Conservation (phyloP, 2,113 vertebrate species). For the Boulengeromyrus knoepffleri region DNA sequence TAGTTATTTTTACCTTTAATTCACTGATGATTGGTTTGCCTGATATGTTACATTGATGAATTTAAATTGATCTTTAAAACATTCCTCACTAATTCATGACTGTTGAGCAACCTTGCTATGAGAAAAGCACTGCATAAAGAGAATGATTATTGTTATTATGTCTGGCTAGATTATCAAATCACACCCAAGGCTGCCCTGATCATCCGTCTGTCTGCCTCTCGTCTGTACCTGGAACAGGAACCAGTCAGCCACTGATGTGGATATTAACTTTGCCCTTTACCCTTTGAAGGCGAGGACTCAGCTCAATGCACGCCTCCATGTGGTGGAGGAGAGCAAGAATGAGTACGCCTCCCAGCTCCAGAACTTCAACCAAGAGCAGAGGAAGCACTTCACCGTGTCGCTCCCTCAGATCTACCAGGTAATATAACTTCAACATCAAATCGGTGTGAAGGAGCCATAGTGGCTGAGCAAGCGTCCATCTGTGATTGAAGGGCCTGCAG, state of each 20-base stretch:
- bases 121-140: not conserved
- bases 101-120: not conserved
- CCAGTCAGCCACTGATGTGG: not conserved
- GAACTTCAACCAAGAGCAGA: constrained; percentile 89
- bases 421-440: not conserved
- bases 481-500: constrained; percentile 75
- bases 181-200: not conserved
- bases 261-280: not conserved
- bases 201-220: not conserved
- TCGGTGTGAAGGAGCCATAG: not conserved
- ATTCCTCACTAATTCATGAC: not conserved
- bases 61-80: not conserved
- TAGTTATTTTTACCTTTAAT: not conserved
- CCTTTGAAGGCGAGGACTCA: constrained; percentile 80
- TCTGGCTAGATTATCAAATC: not conserved
- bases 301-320: constrained; percentile 82
- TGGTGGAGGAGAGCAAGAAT: constrained; percentile 95
- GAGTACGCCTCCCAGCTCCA: constrained; percentile 95
- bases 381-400: constrained; percentile 89
- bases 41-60: not conserved
- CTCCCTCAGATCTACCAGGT: constrained; percentile 96
- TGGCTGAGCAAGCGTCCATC: not conserved
- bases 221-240: not conserved
- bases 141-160: not conserved
- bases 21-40: not conserved